A percentile compares a stretch with the other conserved stretches of the same genome.
Evolutionary conservation across 2,888 invertebrate species (phyloP).

Genomic region (Kryphioiulus occultus): DNA sequence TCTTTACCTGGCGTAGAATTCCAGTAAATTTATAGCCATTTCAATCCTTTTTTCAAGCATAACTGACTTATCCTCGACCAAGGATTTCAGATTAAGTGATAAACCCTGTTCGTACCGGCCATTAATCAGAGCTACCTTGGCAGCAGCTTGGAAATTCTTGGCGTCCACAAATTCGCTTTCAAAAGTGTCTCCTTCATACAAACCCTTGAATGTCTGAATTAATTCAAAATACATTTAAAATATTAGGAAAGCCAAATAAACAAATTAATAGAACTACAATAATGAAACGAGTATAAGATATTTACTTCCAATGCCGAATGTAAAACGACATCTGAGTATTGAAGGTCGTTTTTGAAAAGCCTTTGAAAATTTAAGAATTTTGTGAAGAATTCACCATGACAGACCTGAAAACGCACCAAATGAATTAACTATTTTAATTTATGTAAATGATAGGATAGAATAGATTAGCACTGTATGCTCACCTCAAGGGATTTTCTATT

Average conservation of each 20-base stretch:
- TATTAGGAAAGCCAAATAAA: background rate
- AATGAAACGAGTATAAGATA: background rate
- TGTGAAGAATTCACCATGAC: background rate
- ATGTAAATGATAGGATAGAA: background rate
- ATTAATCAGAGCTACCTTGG: slow-evolving; percentile 64
- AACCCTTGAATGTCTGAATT: background rate
- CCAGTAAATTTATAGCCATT: background rate
- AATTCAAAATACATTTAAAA: background rate
- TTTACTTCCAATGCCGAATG: slow-evolving; percentile 55
- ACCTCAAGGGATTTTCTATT: background rate
- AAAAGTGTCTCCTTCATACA: background rate
- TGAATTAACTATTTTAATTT: background rate
- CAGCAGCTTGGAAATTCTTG: slow-evolving; percentile 61
- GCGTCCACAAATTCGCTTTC: background rate
- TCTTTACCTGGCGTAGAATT: slow-evolving; percentile 29
- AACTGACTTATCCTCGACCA: slow-evolving; percentile 48
- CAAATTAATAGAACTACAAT: background rate
- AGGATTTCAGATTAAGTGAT: slow-evolving; percentile 63
- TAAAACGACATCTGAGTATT: slow-evolving; percentile 68
- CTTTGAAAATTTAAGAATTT: background rate
- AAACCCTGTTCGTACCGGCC: slow-evolving; percentile 63
- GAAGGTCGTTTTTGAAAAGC: background rate
- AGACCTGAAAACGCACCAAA: background rate
- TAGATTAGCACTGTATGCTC: background rate
- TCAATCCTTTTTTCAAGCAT: background rate